Conservation (phyloP, 2,113 vertebrate genomes). For the Tenebrosternarchus preto region DNA sequence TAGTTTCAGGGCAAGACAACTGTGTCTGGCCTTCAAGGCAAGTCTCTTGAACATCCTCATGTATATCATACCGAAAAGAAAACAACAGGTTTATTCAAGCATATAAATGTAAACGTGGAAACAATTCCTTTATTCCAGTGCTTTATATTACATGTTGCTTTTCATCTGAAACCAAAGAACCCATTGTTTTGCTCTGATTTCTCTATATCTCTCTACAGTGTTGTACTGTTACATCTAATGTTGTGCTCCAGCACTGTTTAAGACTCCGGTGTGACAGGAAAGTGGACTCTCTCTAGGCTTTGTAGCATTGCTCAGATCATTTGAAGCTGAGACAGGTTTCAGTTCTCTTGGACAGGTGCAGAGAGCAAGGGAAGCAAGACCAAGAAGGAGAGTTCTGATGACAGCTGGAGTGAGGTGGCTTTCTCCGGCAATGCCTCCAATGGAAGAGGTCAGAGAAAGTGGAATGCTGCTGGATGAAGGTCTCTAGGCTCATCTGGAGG, state of each 20-base stretch:
- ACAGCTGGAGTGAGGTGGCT: constrained; percentile 72
- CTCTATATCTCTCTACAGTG: no score
- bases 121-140: neutral
- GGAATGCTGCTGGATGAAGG: constrained; percentile 52
- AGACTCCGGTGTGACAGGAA: neutral
- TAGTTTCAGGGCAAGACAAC: neutral
- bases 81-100: neutral
- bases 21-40: neutral
- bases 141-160: neutral
- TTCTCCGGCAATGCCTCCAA: constrained; percentile 64
- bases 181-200: neutral
- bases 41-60: neutral
- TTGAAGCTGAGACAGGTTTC: constrained; percentile 57
- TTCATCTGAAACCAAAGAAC: neutral
- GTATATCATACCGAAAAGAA: neutral
- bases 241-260: constrained; percentile 10
- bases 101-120: neutral
- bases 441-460: constrained; percentile 68
- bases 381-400: constrained; percentile 65
- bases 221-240: constrained; percentile 2
- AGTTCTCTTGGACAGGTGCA: constrained; percentile 67
- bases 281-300: constrained; percentile 1
- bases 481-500: constrained; percentile 57
- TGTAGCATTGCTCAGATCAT: constrained; percentile 56
- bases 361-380: constrained; percentile 55